Conservation (phyloP, 2,113 vertebrate species). For the Paramormyrops kingsleyae region DNA sequence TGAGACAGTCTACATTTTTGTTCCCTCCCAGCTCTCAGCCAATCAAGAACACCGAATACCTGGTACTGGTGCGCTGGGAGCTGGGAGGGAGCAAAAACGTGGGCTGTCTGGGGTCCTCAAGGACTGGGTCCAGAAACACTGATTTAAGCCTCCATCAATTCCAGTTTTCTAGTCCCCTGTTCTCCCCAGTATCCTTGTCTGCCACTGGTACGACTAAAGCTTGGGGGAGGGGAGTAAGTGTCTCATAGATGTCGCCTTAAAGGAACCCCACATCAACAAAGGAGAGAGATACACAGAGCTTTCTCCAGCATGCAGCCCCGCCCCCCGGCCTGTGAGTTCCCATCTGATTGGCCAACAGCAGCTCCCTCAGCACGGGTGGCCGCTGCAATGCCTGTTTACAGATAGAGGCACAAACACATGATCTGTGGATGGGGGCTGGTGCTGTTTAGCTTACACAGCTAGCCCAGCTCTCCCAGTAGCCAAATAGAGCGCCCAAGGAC, state of each 20-base stretch:
- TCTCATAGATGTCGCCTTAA: slow-evolving; percentile 67
- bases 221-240: slow-evolving; percentile 41
- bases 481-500: background rate
- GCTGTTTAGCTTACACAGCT: background rate
- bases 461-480: background rate
- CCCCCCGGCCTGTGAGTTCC: background rate
- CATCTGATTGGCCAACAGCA: background rate
- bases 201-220: background rate
- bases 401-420: too few species aligned
- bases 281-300: slow-evolving; percentile 63
- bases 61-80: background rate
- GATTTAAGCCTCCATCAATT: background rate
- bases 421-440: background rate
- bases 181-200: background rate
- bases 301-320: slow-evolving; percentile 47
- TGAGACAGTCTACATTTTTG: background rate
- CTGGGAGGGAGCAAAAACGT: background rate
- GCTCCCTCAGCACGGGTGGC: background rate
- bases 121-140: background rate
- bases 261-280: slow-evolving; percentile 51
- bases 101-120: background rate
- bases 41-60: background rate
- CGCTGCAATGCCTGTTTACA: background rate
- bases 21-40: background rate
- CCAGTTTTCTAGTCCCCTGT: background rate